Evolutionary conservation across 2,888 invertebrate species (phyloP), one percentile per base, ranked within the genome.

Genomic region (Chrysotoxum bicinctum): DNA sequence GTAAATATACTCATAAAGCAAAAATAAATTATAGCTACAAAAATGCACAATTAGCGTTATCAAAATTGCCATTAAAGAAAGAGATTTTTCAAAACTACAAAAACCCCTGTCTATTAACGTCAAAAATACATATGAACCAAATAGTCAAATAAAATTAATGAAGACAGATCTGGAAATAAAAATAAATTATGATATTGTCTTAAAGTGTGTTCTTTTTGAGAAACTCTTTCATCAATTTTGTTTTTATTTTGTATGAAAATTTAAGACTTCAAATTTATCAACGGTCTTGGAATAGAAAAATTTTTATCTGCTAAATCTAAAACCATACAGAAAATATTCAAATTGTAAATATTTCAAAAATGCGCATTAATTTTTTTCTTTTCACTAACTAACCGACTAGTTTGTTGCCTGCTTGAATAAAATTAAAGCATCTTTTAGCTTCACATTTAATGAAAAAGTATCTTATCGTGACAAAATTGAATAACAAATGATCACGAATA

Each of bases 381-480:
- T 0, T 10, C n/a, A 30, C 40, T 19, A 16, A 62, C 30, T 43
- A 43, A 10, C n/a, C 43, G 12, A 4, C 6, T 48, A 43, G 32
- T 66, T 23, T 14, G 26, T 19, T 48, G 40, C 21, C n/a, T 19
- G 66, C 16, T 23, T 30, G n/a, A 40, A 43, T 16, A 45, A 35
- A 75, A 66, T 60, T 58, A 32, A 77, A 73, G 72, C 52, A 82
- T 82, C 82, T 82, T 40, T 45, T 30, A 54, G 60, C 40, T 74
- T 64, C 26, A 68, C 69, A 83, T 83, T 74, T 75, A 60, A 60
- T 54, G 66, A 78, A 83, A 69, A 56, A 83, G 83, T 78, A 78
- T 77, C 68, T 78, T 83, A 78, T 74, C 83, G 78, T 83, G 83
- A 83, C 83, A 83, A 78, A 83, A 78, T 78, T 83, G 83, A 83